Base-by-base conservation (phyloP, 2,888 invertebrate species). In the Pachymerium ferrugineum region DNA sequence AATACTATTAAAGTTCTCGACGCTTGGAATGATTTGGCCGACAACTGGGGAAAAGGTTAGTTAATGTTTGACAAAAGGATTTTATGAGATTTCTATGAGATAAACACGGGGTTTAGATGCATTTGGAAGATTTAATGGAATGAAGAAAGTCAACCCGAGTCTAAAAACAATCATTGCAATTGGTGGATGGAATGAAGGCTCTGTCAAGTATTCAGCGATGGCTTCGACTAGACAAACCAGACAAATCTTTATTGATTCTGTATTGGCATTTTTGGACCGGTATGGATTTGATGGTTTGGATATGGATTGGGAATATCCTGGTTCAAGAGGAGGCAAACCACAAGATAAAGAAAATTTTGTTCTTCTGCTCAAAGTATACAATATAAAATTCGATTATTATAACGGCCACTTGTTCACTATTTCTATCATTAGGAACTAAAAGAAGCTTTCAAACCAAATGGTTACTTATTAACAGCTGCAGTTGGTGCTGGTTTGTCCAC, bases 11-110 rank as follows among this genome's bases (percentile, higher is more conserved):
- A 76, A 12, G 77, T 80, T 16, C 75, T 82, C n/a, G 81, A 82
- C 74, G 78, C 80, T 10, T 81, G 80, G 75, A 82, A 88, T 71
- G 92, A 91, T 78, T 80, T 89, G 1, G 84, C 87, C 22, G 88
- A 88, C 69, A 84, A 87, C 77, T 85, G 85, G 79, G 89, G 88
- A 19, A 83, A 82, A 79, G 83, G 87, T 86, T 16, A 38, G 38
- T 38, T 1, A 38, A 73, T 71, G 42, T 73, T 28, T 70, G 28
- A 28, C 1, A 28, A 35, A 2, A 38, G 16, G 14, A 3, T 38
- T 19, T 19, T 1, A n/a, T 67, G 4, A 38, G 12, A 2, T 38
- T 30, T 19, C n/a, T 8, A 31, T 3, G 2, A 12, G 8, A n/a
- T 62, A 8, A 62, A n/a, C 28, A 1, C 70, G 29, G 10, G 14